Evolutionary conservation across 2,888 invertebrate genomes (phyloP), one percentile per base, ranked within the genome.

Genomic region (Agonum fuliginosum): DNA sequence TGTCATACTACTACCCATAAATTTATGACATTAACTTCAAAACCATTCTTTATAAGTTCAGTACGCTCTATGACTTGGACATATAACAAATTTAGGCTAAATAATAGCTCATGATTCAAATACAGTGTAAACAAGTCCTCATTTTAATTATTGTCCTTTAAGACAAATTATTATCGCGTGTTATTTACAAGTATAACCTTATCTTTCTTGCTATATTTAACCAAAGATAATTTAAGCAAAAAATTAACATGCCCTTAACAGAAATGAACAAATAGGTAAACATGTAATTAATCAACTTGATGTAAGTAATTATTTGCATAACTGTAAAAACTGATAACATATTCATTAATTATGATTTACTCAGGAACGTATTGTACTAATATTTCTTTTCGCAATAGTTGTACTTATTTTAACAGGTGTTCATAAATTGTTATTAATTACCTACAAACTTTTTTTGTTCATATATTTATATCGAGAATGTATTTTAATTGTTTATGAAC

Each of bases 111-210:
- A 22, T 20, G 10, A 22, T 24, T 37, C 37, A 34, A 34, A 34
- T 37, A 12, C 37, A 37, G 3, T 37, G 37, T n/a, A 54, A 24
- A 20, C 24, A 54, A 2, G 22, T 24, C 22, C 12, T 54, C 54
- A 54, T 54, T 54, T 22, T 54, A n/a, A n/a, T n/a, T n/a, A n/a
- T n/a, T n/a, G n/a, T n/a, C n/a, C 54, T n/a, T 24, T 54, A 54
- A 54, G 54, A 54, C 54, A 54, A 54, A 54, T 54, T 54, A 54
- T 54, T n/a, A n/a, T n/a, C n/a, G n/a, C 54, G 10, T 54, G 54
- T 54, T 54, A 46, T 54, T 54, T 22, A 37, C 12, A 54, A 54
- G 10, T 37, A 22, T 24, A 12, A 4, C 5, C 24, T 54, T 22
- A 51, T 51, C 51, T 51, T 51, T 37, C n/a, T 51, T 48, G 20